Conservation (phyloP, 1,140 invertebrate species). For the Teleopsis dalmanni region DNA sequence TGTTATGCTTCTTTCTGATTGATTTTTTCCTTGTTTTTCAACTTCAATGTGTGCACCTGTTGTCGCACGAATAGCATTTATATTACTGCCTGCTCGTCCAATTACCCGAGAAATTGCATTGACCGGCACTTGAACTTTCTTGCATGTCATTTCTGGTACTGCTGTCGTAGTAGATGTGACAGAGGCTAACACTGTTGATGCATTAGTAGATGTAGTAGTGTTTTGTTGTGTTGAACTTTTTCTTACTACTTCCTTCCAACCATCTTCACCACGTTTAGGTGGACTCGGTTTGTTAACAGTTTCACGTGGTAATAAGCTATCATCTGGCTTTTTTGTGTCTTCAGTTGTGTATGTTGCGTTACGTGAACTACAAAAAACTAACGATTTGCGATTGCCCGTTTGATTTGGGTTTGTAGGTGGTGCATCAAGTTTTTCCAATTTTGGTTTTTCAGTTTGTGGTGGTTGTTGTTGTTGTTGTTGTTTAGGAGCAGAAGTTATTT, state of each 20-base stretch:
- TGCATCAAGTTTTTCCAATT: background rate
- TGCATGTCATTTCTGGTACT: slow-evolving; percentile 44
- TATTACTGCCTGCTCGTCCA: slow-evolving; percentile 91
- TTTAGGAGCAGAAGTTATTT: slow-evolving; percentile 10
- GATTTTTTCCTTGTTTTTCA: slow-evolving; percentile 91
- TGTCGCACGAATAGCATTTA: slow-evolving; percentile 89
- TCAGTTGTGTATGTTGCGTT: background rate
- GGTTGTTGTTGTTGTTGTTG: slow-evolving; percentile 16
- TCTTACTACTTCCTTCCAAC: slow-evolving; percentile 94
- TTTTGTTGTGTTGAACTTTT: slow-evolving; percentile 55
- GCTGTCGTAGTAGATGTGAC: slow-evolving; percentile 3
- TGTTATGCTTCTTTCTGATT: slow-evolving; percentile 88
- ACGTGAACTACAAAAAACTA: slow-evolving; percentile 13
- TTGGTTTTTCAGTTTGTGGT: slow-evolving; percentile 15
- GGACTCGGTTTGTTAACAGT: background rate
- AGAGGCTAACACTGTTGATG: slow-evolving; percentile 3
- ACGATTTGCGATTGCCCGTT: slow-evolving; percentile 7
- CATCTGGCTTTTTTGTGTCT: background rate
- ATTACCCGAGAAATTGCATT: slow-evolving; percentile 93
- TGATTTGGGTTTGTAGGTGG: background rate
- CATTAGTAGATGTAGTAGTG: slow-evolving; percentile 10
- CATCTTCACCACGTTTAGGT: slow-evolving; percentile 64
- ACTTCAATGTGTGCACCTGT: slow-evolving; percentile 97
- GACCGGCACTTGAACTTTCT: slow-evolving; percentile 86
- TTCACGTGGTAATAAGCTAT: background rate